Conservation (phyloP, 1,140 invertebrate genomes). For the Acromyrmex echinatior region DNA sequence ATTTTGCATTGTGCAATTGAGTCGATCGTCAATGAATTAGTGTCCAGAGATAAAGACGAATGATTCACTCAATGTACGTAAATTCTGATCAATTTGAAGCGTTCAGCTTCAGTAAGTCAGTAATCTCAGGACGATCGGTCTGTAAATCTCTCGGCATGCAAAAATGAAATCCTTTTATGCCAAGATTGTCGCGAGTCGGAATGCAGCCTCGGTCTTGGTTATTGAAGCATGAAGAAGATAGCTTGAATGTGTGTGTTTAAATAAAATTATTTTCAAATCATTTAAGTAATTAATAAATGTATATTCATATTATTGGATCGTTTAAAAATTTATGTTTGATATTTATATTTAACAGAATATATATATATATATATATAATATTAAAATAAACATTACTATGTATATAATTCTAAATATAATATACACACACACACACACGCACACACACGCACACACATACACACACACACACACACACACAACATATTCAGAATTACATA, state of each 20-base stretch:
- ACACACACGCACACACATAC: no score
- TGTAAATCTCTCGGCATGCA: constrained; percentile 48
- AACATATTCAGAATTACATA: no score
- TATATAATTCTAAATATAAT: no score
- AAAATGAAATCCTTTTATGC: constrained; percentile 52
- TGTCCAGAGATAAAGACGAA: constrained; percentile 39
- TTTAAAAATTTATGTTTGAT: no score
- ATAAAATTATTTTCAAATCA: constrained; percentile 24
- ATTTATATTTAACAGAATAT: no score
- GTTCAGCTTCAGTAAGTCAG: constrained; percentile 26
- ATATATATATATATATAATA: no score
- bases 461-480: no score
- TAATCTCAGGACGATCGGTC: constrained; percentile 30
- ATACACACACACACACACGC: no score
- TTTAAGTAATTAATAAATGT: neutral
- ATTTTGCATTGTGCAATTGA: constrained; percentile 51
- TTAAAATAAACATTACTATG: no score
- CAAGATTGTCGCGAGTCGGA: constrained; percentile 30
- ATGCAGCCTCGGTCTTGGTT: neutral
- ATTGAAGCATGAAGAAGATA: neutral
- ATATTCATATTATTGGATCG: no score
- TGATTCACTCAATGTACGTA: constrained; percentile 39
- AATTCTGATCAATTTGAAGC: constrained; percentile 9
- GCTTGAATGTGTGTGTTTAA: neutral
- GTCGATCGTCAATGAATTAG: constrained; percentile 44